Percentiles rank a stretch among this genome's conserved stretches.
These are phyloP conservation scores for Xiphophorus couchianus DNA, from an alignment of 2,113 vertebrate genomes.

Conservation along the genomic window DNA sequence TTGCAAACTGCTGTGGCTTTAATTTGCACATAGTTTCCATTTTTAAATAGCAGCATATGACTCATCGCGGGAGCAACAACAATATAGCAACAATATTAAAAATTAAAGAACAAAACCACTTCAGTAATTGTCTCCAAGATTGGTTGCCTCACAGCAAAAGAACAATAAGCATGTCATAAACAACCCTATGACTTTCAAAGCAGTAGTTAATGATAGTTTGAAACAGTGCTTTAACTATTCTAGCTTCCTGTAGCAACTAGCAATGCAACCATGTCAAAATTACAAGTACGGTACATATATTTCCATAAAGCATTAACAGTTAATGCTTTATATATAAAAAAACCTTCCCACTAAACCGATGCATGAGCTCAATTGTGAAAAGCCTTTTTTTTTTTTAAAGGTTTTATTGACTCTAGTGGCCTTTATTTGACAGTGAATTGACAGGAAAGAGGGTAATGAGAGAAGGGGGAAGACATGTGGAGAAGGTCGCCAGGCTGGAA, in stretches of 20 bases:
- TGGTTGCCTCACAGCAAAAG: background rate
- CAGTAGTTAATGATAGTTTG: background rate
- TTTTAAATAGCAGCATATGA: background rate
- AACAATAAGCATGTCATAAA: background rate
- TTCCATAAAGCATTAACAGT: background rate
- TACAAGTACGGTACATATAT: background rate
- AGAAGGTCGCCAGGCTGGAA: too few species aligned
- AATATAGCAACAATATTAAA: background rate
- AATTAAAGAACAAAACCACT: background rate
- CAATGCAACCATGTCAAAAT: background rate
- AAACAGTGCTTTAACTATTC: background rate
- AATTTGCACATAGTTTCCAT: background rate
- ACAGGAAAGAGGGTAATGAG: too few species aligned
- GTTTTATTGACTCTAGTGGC: too few species aligned
- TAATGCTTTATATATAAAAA: background rate
- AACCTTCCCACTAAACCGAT: background rate
- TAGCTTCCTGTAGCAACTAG: background rate
- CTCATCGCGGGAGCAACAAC: background rate
- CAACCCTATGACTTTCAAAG: background rate
- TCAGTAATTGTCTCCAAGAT: background rate
- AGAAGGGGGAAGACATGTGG: too few species aligned
- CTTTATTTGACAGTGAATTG: too few species aligned
- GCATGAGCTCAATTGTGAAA: background rate
- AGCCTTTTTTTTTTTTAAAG: too few species aligned
- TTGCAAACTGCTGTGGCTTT: background rate